Evolutionary conservation across 2,888 invertebrate species (phyloP).

Genomic region (Bursaphelenchus okinawaensis): DNA sequence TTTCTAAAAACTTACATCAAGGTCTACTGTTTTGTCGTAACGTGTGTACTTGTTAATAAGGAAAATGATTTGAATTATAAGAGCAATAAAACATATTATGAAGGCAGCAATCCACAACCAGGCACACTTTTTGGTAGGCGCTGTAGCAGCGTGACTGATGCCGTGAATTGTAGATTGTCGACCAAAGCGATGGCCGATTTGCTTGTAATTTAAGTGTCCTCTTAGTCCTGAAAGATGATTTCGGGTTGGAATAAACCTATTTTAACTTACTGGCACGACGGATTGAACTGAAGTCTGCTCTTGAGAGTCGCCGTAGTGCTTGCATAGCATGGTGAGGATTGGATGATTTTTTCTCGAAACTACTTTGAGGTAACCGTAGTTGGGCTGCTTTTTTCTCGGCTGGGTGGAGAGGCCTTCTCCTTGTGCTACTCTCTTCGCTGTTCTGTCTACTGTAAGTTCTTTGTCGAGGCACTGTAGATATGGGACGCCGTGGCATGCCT

Average conservation of each 20-base stretch:
- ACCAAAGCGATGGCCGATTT: conserved; percentile 37
- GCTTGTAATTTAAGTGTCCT: conserved; percentile 11
- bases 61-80: conserved; percentile 44
- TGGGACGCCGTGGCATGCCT: neutral
- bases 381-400: conserved; percentile 16
- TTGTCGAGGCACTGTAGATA: neutral
- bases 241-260: neutral
- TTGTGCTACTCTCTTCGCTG: neutral
- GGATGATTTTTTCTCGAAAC: conserved; percentile 6
- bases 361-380: neutral
- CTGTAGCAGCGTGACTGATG: conserved; percentile 47
- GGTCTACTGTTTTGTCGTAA: conserved; percentile 54
- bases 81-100: conserved; percentile 36
- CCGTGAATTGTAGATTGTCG: conserved; percentile 50
- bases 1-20: conserved; percentile 44
- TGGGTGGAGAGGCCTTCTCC: conserved; percentile 3
- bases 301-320: conserved; percentile 26
- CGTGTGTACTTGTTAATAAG: conserved; percentile 44
- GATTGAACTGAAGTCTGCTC: conserved; percentile 28
- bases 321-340: conserved; percentile 19
- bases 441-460: neutral
- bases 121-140: conserved; percentile 40
- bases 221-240: neutral
- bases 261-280: conserved; percentile 22
- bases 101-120: conserved; percentile 51